Evolutionary conservation across 2,113 vertebrate genomes (phyloP), one percentile per base, ranked within the genome.

Genomic region (Choloepus hoffmanni): DNA sequence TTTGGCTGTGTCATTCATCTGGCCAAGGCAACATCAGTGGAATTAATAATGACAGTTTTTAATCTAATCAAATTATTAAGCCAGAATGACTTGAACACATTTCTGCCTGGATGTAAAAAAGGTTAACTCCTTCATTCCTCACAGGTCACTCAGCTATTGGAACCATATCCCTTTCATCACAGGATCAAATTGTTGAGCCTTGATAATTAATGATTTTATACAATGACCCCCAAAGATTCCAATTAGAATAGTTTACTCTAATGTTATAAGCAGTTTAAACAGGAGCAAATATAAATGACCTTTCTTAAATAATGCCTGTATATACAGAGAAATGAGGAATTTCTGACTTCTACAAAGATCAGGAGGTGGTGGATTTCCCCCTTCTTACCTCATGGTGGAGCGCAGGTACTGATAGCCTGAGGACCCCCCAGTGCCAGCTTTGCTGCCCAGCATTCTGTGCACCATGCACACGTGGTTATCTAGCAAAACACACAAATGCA

Each of bases 401-500:
- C 99, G 99, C 95, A 99, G 98, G 96, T 99, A 99, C 5, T 99
- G 99, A 97, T 99, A 99, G 3, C 99, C 99, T 19, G 99, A 99
- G 40, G 99, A 99, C 4, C 99, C 99, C 0, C 99, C 99, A 0
- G 99, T 99, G 86, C 99, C 99, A 15, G 98, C 98, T 95, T 99
- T 99, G 98, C 98, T 99, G 95, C 99, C 99, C 92, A 99, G 99
- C 99, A 99, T 99, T 53, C 99, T 98, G 96, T 99, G 99, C 93
- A 99, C 99, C 99, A 99, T 98, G 98, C 99, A 99, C 78, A 99
- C 99, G 0, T 99, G 99, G 94, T 99, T 99, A 96, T 99, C 99
- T 99, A 84, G 84, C 94, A 3, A 89, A 95, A 45, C 89, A 97
- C 65, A 91, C 13, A 85, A 36, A 85, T 60, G 62, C 72, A 95